Percentiles rank a stretch among this genome's conserved stretches.
Evolutionary conservation across 2,797 vertebrate species (phyloP).

Genomic region (Rhynchonycteris naso): DNA sequence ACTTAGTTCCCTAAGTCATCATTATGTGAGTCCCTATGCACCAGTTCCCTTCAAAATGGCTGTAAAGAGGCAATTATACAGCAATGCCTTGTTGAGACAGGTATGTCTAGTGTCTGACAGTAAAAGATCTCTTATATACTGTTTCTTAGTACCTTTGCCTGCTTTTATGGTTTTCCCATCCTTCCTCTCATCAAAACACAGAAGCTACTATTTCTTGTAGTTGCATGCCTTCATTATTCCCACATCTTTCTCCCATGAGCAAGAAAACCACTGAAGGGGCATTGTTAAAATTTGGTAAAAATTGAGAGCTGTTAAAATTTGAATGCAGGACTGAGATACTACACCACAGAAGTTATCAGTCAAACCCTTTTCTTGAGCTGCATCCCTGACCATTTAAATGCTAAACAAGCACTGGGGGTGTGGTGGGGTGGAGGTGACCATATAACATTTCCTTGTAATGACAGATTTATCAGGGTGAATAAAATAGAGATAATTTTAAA

Average conservation of each 20-base stretch:
- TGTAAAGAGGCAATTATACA: conserved; percentile 26
- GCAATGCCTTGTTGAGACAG: not conserved
- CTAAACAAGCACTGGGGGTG: not conserved
- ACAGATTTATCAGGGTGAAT: not conserved
- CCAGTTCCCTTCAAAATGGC: conserved; percentile 10
- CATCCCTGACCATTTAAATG: not conserved
- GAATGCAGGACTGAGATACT: not conserved
- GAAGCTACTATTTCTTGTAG: not conserved
- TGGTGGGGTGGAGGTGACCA: not conserved
- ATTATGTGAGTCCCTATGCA: not conserved
- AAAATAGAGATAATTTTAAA: conserved; percentile 22
- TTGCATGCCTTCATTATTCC: not conserved
- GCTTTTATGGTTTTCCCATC: conserved; percentile 20
- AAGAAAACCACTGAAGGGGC: not conserved
- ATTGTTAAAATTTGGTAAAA: not conserved
- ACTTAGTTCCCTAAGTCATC: not conserved
- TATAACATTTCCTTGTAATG: not conserved
- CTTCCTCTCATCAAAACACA: not conserved
- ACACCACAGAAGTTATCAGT: not conserved
- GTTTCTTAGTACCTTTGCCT: not conserved
- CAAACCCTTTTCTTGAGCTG: not conserved
- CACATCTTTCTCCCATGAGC: not conserved
- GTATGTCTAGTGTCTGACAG: not conserved
- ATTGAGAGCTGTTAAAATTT: not conserved
- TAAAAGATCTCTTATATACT: not conserved